Evolutionary conservation across 2,888 invertebrate genomes (phyloP).

Genomic region (Cancer borealis): DNA sequence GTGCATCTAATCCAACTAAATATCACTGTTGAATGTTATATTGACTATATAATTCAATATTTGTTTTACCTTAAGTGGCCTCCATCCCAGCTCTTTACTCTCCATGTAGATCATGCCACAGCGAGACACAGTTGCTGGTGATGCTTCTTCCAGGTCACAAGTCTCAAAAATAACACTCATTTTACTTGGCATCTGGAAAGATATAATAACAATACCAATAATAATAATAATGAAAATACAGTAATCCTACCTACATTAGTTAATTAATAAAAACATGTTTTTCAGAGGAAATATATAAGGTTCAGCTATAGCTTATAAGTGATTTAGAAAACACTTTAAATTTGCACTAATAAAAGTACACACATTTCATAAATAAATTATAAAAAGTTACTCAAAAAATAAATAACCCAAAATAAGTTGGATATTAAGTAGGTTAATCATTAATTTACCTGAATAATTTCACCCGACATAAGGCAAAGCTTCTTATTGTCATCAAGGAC

Average conservation of each 20-base stretch:
- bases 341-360: not conserved
- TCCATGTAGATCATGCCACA: slow-evolving; percentile 98
- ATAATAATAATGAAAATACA: not conserved
- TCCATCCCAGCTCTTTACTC: slow-evolving; percentile 90
- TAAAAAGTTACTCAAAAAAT: not conserved
- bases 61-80: slow-evolving; percentile 84
- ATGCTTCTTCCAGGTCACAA: slow-evolving; percentile 92
- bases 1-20: not conserved
- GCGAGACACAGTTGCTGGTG: slow-evolving; percentile 92
- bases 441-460: slow-evolving; percentile 87
- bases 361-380: not conserved
- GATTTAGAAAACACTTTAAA: not conserved
- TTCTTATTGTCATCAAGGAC: slow-evolving; percentile 98
- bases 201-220: not conserved
- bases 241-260: not conserved
- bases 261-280: too few relatives aligned
- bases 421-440: not conserved
- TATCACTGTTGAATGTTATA: not conserved
- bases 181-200: slow-evolving; percentile 88
- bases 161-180: slow-evolving; percentile 97
- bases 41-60: not conserved
- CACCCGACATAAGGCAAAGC: slow-evolving; percentile 97
- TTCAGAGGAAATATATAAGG: not conserved
- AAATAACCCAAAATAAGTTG: not conserved
- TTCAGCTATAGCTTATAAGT: not conserved